phyloP scores from a whole-genome alignment of 2,888 invertebrate genomes.

The Elegia similella region DNA sequence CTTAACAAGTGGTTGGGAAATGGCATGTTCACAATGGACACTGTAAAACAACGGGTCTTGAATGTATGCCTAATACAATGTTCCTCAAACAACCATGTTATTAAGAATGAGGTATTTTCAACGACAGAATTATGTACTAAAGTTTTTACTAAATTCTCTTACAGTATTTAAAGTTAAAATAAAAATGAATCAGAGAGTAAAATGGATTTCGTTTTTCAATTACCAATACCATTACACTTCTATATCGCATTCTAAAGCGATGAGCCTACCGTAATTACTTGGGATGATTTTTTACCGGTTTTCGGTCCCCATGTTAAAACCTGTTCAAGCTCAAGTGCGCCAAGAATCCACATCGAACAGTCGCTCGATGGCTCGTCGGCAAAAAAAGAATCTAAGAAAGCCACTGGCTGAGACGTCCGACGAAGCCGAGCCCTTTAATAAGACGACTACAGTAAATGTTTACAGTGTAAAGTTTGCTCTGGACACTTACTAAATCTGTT shows the following conservation, averaged over 20 bases:
- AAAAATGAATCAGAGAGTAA: constrained; percentile 18
- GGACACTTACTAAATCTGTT: constrained; percentile 36
- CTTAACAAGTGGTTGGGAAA: constrained; percentile 59
- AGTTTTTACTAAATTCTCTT: background rate
- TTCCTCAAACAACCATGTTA: background rate
- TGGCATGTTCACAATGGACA: constrained; percentile 48
- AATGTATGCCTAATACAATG: background rate
- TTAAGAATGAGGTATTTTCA: background rate
- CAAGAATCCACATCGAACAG: constrained; percentile 65
- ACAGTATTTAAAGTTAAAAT: background rate
- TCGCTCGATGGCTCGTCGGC: constrained; percentile 55
- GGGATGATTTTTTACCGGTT: constrained; percentile 76
- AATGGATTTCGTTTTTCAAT: constrained; percentile 40
- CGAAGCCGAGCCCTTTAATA: constrained; percentile 41
- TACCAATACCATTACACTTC: constrained; percentile 44
- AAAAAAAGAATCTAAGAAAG: constrained; percentile 62
- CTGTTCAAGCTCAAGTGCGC: constrained; percentile 69
- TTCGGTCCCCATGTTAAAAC: constrained; percentile 67
- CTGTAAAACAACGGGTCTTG: constrained; percentile 37
- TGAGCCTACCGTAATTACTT: constrained; percentile 70
- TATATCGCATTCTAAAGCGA: constrained; percentile 57
- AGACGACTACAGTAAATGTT: constrained; percentile 40
- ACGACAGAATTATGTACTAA: background rate
- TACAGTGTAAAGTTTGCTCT: constrained; percentile 36
- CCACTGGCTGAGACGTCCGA: constrained; percentile 52